Evolutionary conservation across 2,797 vertebrate genomes (phyloP).

Genomic region (Numenius phaeopus): DNA sequence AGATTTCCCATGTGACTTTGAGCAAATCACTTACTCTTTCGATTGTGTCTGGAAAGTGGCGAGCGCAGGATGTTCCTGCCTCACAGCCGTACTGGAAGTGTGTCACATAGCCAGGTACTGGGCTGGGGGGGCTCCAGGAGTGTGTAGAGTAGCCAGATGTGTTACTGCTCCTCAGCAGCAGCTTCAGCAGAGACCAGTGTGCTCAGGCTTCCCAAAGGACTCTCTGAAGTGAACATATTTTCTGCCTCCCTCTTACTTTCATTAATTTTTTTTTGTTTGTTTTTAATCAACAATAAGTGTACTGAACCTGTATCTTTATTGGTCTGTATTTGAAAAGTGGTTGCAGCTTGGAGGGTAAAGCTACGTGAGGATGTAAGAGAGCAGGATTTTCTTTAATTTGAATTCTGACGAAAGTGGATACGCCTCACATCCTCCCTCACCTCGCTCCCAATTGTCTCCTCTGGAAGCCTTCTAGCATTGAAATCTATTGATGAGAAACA

Average conservation of each 20-base stretch:
- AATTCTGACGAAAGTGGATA: not conserved
- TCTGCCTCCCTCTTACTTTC: not conserved
- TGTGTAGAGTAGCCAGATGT: not conserved
- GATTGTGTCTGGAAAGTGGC: not conserved
- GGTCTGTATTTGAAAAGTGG: not conserved
- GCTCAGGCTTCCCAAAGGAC: not conserved
- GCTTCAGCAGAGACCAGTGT: not conserved
- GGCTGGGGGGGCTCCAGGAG: not conserved
- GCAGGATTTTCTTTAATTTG: not conserved
- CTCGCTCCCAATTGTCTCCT: not conserved
- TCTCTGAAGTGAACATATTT: not conserved
- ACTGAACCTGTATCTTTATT: not conserved
- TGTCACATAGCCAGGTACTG: not conserved
- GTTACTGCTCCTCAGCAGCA: not conserved
- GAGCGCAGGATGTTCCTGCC: not conserved
- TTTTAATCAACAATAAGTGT: not conserved
- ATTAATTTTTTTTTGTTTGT: not conserved
- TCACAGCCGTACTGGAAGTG: not conserved
- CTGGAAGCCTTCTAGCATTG: not conserved
- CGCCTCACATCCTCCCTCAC: not conserved
- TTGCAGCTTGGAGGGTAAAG: not conserved
- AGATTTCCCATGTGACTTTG: conserved; percentile 10
- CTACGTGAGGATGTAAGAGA: not conserved
- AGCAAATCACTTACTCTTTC: conserved; percentile 16
- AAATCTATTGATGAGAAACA: not conserved